Evolutionary conservation across 1,140 invertebrate genomes (phyloP), one percentile per base, ranked within the genome.

Genomic region (Drosophila lini): DNA sequence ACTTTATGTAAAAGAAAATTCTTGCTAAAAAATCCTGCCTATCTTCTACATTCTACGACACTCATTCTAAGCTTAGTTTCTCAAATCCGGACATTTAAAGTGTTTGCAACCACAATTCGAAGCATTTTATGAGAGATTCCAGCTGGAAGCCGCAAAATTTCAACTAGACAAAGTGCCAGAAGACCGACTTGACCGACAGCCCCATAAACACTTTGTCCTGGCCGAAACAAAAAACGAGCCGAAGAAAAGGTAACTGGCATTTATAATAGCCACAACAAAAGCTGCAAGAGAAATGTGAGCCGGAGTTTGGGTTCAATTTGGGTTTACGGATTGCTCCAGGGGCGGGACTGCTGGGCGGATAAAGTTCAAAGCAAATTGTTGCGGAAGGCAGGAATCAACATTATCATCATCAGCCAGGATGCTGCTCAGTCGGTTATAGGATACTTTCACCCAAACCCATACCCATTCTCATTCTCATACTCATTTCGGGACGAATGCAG

Each of bases 371-470:
- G 84, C 84, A 89, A 89, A 89, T 89, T 89, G 81, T 89, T 81
- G 84, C 84, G 84, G 84, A 89, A 89, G 84, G 78, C 84, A 89
- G 82, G 82, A 89, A 89, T 89, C 84, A 84, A 84, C 84, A 89
- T 88, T 88, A 88, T 89, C 84, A 89, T 89, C 84, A 81, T 65
- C 74, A 81, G 38, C 64, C 69, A 81, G 78, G 69, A 86, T 80
- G 75, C 81, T 67, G 59, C 60, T 71, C 76, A 65, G 80, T 53
- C 74, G 69, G 73, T 69, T 68, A 80, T 73, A 74, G 83, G 83
- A 86, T 88, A 80, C 82, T 41, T 32, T 38, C 36, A 15, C 50
- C 15, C 31, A 34, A 16, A 16, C 48, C 47, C 50, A 44, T 42
- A 10, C 41, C 56, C 61, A 70, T 62, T 52, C 58, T 69, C 82